Base-by-base conservation (phyloP, 2,113 vertebrate genomes). In the Podiceps cristatus region DNA sequence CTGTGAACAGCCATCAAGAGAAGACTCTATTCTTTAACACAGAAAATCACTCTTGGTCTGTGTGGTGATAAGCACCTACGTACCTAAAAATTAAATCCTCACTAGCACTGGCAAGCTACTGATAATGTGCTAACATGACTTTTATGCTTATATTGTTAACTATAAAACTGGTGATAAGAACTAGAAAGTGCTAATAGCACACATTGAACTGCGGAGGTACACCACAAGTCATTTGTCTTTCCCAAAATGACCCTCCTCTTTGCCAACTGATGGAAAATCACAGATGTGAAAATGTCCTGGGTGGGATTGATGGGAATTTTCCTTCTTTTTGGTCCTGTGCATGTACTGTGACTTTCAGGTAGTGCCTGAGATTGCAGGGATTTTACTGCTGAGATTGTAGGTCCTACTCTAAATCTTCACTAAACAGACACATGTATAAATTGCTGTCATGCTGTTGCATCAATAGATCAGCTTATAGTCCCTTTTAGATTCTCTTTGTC, bases 401-500 rank as follows among this genome's bases (percentile, higher is more conserved):
- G 74, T 79, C 62, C 91, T 95, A 75, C 77, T 71, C n/a, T 68
- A 94, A 88, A 79, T 87, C 71, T 79, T 25, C 62, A 53, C 84
- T 94, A 75, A 77, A 82, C 47, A 83, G 78, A 40, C 66, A 50
- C 18, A 23, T 0, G 0, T 88, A 58, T 82, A 97, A 95, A 96
- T 96, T 96, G 42, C 62, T 91, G n/a, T 91, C 89, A 91, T 95
- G 93, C 71, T 74, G 67, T 85, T 11, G 80, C 94, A 96, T 97
- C 80, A 85, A n/a, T 52, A 76, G 71, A 93, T 94, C 81, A 94
- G 87, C 94, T 97, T 96, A 96, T 63, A 91, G 62, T 20, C 49
- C 50, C 47, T 95, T 88, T 93, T 59, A 86, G 42, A 85, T 78
- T 95, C 77, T 60, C 69, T 93, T 97, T 94, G 82, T 95, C 92